A percentile compares a stretch with the other conserved stretches of the same genome.
These are phyloP conservation scores for Chrysaora quinquecirrha DNA, from an alignment of 30 jellyfish, hydroid and myxozoan genomes.

Conservation along the genomic window DNA sequence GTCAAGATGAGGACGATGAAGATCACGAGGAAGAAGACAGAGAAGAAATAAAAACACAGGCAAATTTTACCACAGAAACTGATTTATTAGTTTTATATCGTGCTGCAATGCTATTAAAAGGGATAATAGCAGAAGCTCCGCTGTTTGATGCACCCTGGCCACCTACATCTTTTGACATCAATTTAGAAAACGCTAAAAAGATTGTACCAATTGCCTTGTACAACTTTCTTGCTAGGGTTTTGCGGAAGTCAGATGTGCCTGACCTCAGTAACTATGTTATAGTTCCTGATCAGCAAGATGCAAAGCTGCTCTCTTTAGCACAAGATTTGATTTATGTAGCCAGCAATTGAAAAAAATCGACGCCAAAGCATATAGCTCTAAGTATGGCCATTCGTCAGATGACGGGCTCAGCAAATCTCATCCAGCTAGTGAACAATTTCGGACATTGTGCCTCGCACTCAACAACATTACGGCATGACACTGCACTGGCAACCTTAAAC, in stretches of 20 bases:
- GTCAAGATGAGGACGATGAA: too few relatives aligned
- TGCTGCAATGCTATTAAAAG: constrained; percentile 31
- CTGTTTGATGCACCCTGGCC: constrained; percentile 40
- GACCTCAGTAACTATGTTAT: neutral
- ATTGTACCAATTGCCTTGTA: constrained; percentile 11
- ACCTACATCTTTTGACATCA: neutral
- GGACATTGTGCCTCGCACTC: constrained; percentile 25
- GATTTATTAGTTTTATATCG: constrained; percentile 17
- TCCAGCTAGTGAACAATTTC: neutral
- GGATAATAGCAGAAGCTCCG: neutral
- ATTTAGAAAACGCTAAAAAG: neutral
- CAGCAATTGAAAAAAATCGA: neutral
- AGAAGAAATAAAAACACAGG: too few relatives aligned
- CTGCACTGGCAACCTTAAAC: constrained; percentile 15
- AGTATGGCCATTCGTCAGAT: constrained; percentile 7
- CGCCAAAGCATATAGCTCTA: constrained; percentile 26
- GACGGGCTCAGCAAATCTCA: constrained; percentile 1
- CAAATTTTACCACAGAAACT: neutral
- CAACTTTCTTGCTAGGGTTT: constrained; percentile 31
- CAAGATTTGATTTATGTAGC: neutral
- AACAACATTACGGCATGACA: neutral
- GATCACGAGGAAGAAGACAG: neutral
- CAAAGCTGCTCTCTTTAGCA: neutral
- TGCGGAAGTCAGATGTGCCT: constrained; percentile 20
- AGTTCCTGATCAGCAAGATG: neutral